Evolutionary conservation across 2,888 invertebrate species (phyloP).

Genomic region (Anthophora plumipes): DNA sequence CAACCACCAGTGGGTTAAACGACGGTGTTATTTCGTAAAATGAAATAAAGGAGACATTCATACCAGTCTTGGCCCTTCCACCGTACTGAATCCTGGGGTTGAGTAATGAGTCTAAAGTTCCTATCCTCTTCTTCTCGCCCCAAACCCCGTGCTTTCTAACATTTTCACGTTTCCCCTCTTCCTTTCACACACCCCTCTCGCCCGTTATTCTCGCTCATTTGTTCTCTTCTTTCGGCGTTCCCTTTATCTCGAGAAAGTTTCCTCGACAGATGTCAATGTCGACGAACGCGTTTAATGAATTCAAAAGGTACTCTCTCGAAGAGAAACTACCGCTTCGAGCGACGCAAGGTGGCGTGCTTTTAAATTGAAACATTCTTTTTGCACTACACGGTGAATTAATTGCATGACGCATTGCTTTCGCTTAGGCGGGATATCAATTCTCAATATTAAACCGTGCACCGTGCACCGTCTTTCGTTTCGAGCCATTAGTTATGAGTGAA

Average conservation of each 20-base stretch:
- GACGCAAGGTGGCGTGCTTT: constrained; percentile 7
- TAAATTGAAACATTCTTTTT: constrained; percentile 24
- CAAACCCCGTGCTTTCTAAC: constrained; percentile 16
- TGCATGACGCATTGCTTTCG: constrained; percentile 6
- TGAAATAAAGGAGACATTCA: constrained; percentile 76
- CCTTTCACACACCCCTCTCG: neutral
- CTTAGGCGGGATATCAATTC: constrained; percentile 11
- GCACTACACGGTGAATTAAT: constrained; percentile 32
- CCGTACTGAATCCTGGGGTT: constrained; percentile 47
- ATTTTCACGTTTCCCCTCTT: constrained; percentile 26
- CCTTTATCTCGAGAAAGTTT: constrained; percentile 59
- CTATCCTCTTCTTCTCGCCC: constrained; percentile 39
- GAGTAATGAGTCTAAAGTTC: constrained; percentile 68
- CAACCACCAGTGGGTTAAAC: constrained; percentile 66
- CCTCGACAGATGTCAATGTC: constrained; percentile 49
- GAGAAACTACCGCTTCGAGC: constrained; percentile 15
- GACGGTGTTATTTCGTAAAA: constrained; percentile 70
- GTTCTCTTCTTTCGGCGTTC: constrained; percentile 7
- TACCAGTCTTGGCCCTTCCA: constrained; percentile 55
- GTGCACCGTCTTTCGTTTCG: constrained; percentile 31
- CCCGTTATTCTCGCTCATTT: constrained; percentile 29
- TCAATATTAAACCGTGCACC: constrained; percentile 30
- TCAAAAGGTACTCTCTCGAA: constrained; percentile 16
- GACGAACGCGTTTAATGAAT: constrained; percentile 67
- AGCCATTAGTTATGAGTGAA: constrained; percentile 54